Evolutionary conservation across 2,797 vertebrate species (phyloP).

Genomic region (Tenualosa thibaudeaui): DNA sequence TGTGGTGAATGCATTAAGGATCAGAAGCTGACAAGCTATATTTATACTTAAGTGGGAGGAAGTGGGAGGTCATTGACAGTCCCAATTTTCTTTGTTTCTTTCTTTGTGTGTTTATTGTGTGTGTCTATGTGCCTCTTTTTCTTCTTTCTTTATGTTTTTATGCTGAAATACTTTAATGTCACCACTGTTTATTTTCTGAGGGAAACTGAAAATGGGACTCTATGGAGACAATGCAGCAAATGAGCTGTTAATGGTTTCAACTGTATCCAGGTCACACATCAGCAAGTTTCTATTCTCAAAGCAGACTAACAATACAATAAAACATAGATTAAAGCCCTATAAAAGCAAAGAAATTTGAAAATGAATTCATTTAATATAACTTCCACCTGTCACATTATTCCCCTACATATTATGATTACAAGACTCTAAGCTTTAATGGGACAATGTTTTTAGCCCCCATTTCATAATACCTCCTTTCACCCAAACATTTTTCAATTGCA

Average conservation of each 20-base stretch:
- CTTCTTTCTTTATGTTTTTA: not conserved
- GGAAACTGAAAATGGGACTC: not conserved
- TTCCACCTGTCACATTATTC: not conserved
- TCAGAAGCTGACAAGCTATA: conserved; percentile 53
- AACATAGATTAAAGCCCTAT: not conserved
- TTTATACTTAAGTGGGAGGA: conserved; percentile 60
- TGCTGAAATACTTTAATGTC: not conserved
- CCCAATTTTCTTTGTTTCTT: not conserved
- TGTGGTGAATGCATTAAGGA: conserved; percentile 68
- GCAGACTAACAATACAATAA: not conserved
- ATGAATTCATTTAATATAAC: no score
- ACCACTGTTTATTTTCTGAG: not conserved
- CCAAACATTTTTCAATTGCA: no score
- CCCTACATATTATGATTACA: not conserved
- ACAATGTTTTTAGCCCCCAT: not conserved
- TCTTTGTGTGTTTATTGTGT: not conserved
- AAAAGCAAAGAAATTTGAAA: not conserved
- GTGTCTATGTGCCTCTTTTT: not conserved
- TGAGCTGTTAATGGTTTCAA: not conserved
- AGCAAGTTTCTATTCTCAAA: not conserved
- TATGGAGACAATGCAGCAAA: not conserved
- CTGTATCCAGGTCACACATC: conserved; percentile 2
- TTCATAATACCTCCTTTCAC: not conserved
- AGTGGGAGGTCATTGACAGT: conserved; percentile 41
- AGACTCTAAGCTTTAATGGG: not conserved